These are phyloP conservation scores for Procapra przewalskii DNA, from an alignment of 2,113 vertebrate genomes.

Conservation along the genomic window DNA sequence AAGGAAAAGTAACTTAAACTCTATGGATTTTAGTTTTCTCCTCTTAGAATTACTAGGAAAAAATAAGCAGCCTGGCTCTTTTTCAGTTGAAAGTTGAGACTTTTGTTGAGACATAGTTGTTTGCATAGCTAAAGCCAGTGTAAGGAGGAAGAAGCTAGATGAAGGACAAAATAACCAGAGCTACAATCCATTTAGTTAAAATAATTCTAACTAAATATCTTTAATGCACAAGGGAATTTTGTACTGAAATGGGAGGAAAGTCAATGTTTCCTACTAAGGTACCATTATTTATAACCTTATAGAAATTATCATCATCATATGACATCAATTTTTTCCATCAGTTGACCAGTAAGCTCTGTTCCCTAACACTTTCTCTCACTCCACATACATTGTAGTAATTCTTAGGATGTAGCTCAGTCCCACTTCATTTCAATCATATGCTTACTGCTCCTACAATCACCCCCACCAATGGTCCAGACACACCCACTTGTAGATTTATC, in stretches of 20 bases:
- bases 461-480: not conserved
- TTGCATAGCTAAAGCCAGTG: not conserved
- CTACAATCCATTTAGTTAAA: not conserved
- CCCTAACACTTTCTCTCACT: not conserved
- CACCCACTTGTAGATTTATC: not conserved
- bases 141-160: not conserved
- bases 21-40: not conserved
- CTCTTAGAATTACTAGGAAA: not conserved
- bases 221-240: not conserved
- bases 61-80: not conserved
- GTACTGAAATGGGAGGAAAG: not conserved
- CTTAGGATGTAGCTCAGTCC: not conserved
- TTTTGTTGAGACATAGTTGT: not conserved
- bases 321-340: not conserved
- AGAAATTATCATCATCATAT: not conserved
- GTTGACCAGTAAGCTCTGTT: not conserved
- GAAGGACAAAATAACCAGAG: not conserved
- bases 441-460: not conserved
- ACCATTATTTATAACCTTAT: not conserved
- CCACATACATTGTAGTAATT: not conserved
- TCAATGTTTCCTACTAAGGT: not conserved
- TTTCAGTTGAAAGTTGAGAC: not conserved
- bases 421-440: not conserved
- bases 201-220: not conserved
- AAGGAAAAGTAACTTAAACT: not conserved